A percentile compares a stretch with the other conserved stretches of the same genome.
Evolutionary conservation across 30 jellyfish, hydroid and myxozoan genomes (phyloP).

Genomic region (Cassiopea andromeda): DNA sequence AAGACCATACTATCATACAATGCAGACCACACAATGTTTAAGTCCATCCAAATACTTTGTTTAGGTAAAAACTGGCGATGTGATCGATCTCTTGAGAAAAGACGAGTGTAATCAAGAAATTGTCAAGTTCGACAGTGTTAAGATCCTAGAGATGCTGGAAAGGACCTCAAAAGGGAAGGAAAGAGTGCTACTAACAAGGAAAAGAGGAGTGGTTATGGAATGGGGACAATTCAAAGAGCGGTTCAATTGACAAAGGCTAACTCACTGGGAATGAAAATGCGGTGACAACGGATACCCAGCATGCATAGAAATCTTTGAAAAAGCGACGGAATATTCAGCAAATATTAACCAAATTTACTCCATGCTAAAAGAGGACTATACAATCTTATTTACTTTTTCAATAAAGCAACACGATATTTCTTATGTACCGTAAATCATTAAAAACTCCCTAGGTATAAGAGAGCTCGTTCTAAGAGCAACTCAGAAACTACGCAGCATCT

Average conservation of each 20-base stretch:
- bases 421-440: constrained; percentile 50
- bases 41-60: background rate
- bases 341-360: constrained; percentile 72
- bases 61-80: constrained; percentile 84
- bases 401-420: constrained; percentile 53
- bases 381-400: constrained; percentile 50
- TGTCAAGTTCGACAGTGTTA: constrained; percentile 67
- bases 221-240: constrained; percentile 44
- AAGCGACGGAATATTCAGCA: constrained; percentile 48
- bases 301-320: background rate
- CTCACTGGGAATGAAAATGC: no score
- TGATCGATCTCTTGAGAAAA: constrained; percentile 65
- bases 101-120: constrained; percentile 57
- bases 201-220: constrained; percentile 45
- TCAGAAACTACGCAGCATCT: background rate
- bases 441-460: constrained; percentile 25
- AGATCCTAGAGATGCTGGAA: constrained; percentile 53
- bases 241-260: constrained; percentile 6
- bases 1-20: no score
- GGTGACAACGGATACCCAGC: no score
- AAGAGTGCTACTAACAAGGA: constrained; percentile 51
- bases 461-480: constrained; percentile 20
- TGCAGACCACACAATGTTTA: no score
- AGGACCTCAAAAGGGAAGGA: constrained; percentile 73
- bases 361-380: constrained; percentile 78